A percentile compares a stretch with the other conserved stretches of the same genome.
These are phyloP conservation scores for Vidua chalybeata DNA, from an alignment of 2,113 vertebrate genomes.

Conservation along the genomic window DNA sequence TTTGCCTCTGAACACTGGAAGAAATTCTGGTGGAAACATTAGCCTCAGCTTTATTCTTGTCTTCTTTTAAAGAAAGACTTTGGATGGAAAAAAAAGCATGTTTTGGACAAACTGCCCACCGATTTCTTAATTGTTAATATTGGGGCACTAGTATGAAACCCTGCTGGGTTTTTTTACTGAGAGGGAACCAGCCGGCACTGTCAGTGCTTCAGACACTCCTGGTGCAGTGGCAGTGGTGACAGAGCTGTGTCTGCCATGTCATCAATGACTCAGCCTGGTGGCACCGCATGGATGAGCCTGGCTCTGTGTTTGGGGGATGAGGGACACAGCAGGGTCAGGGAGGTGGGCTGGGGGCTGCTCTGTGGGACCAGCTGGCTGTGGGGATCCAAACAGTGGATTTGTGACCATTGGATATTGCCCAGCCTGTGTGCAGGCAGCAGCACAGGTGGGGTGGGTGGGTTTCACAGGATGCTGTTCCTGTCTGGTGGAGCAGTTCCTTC, in stretches of 20 bases:
- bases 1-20: neutral
- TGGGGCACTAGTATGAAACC: neutral
- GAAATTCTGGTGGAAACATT: neutral
- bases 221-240: neutral
- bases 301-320: rapidly evolving
- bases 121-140: neutral
- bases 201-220: neutral
- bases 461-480: neutral
- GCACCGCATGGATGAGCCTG: rapidly evolving
- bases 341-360: neutral
- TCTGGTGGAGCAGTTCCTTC: neutral
- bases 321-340: rapidly evolving
- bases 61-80: neutral
- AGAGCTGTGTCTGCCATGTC: neutral
- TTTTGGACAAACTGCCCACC: neutral
- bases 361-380: neutral
- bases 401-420: rapidly evolving
- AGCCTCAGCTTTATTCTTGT: neutral
- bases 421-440: neutral
- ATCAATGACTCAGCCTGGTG: neutral
- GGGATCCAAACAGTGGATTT: neutral
- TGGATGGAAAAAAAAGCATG: neutral
- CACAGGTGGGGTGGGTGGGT: rapidly evolving
- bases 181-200: neutral
- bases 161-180: neutral